Percentiles rank a stretch among this genome's conserved stretches.
Evolutionary conservation across 2,797 vertebrate genomes (phyloP).

Genomic region (Linurgus olivaceus): DNA sequence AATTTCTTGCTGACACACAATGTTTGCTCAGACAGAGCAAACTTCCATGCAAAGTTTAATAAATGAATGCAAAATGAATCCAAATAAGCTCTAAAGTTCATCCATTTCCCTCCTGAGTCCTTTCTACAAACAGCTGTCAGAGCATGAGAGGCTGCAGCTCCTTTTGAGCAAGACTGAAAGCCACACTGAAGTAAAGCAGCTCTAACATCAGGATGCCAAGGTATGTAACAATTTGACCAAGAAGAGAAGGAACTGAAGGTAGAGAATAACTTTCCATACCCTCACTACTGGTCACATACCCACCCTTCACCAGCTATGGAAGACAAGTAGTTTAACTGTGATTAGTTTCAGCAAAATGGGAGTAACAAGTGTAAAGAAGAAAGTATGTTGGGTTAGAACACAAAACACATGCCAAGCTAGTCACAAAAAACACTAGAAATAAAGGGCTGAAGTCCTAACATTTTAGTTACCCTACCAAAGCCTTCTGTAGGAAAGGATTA

Average conservation of each 20-base stretch:
- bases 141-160: background rate
- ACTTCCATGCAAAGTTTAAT: background rate
- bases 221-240: background rate
- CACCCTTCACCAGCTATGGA: background rate
- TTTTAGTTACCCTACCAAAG: background rate
- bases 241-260: background rate
- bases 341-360: background rate
- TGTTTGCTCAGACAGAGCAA: background rate
- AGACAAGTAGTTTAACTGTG: background rate
- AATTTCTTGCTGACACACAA: background rate
- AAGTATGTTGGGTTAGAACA: background rate
- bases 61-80: background rate
- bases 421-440: background rate
- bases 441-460: background rate
- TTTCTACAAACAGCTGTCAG: background rate
- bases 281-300: background rate
- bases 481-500: background rate
- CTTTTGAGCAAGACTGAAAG: background rate
- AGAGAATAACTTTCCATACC: background rate
- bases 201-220: background rate
- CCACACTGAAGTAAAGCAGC: background rate
- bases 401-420: background rate
- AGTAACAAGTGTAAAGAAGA: background rate
- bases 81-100: background rate
- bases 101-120: background rate